A percentile compares a stretch with the other conserved stretches of the same genome.
These are phyloP conservation scores for Mionectes macconnelli DNA, from an alignment of 2,113 vertebrate genomes.

Conservation along the genomic window DNA sequence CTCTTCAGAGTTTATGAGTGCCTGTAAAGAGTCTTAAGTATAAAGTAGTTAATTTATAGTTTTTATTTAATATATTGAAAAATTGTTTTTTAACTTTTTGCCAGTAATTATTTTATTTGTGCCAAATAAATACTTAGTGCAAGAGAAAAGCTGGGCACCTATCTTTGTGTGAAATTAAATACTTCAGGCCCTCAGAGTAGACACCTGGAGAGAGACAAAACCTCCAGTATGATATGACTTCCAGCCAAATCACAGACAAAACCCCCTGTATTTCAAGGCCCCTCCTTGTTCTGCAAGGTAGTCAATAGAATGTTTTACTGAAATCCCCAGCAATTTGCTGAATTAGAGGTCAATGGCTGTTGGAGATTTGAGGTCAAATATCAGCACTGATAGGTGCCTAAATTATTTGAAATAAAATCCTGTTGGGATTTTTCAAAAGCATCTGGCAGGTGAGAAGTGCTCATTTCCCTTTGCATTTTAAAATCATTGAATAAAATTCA, in stretches of 20 bases:
- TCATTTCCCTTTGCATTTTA: not conserved
- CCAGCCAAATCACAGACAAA: not conserved
- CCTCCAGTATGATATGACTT: not conserved
- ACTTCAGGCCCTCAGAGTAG: not conserved
- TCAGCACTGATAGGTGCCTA: not conserved
- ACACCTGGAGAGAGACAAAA: not conserved
- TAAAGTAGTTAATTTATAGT: not conserved
- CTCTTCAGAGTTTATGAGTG: not conserved
- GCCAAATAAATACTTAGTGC: not conserved
- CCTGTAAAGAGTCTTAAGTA: not conserved
- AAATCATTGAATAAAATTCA: not conserved
- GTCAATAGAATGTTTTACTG: not conserved
- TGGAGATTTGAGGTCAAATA: not conserved
- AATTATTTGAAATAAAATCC: not conserved
- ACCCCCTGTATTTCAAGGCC: not conserved
- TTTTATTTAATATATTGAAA: not conserved
- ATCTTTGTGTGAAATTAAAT: not conserved
- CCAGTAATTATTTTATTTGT: not conserved
- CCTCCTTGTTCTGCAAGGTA: not conserved
- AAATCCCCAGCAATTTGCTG: not conserved
- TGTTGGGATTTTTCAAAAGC: not conserved
- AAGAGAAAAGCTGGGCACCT: not conserved
- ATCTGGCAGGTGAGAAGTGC: not conserved
- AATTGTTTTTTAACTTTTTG: not conserved
- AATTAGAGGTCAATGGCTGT: not conserved